A percentile compares a stretch with the other conserved stretches of the same genome.
Conservation (phyloP, 2,888 invertebrate species). For the Cheilosia urbana region DNA sequence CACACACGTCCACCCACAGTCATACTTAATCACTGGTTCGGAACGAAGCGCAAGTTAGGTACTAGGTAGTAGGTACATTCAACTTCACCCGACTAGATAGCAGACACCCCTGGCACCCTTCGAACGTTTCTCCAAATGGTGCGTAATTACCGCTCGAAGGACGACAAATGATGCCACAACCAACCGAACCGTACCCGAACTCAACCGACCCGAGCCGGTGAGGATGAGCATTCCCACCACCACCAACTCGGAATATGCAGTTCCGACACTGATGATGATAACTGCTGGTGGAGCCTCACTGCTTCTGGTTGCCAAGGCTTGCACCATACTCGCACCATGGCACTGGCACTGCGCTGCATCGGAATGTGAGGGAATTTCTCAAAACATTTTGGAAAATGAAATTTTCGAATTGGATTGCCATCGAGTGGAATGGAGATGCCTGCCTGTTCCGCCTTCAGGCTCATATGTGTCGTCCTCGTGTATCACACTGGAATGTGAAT, state of each 20-base stretch:
- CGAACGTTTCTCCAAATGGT: conserved; percentile 64
- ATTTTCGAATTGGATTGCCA: conserved; percentile 73
- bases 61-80: background rate
- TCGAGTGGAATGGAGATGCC: conserved; percentile 14
- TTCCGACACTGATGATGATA: conserved; percentile 56
- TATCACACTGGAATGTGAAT: conserved; percentile 45
- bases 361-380: conserved; percentile 56
- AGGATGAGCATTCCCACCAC: conserved; percentile 7
- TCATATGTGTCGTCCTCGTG: conserved; percentile 34
- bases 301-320: conserved; percentile 29
- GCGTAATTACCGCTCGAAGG: conserved; percentile 75
- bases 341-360: background rate
- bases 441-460: conserved; percentile 21
- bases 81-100: background rate
- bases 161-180: conserved; percentile 74
- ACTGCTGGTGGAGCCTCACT: conserved; percentile 14
- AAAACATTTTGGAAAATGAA: conserved; percentile 70
- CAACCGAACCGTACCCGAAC: background rate
- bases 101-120: conserved; percentile 2
- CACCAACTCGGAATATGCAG: conserved; percentile 43
- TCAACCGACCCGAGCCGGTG: background rate
- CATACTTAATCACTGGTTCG: conserved; percentile 67
- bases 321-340: background rate
- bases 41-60: conserved; percentile 20
- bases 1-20: conserved; percentile 16